Percentiles rank a stretch among this genome's conserved stretches.
Evolutionary conservation across 2,113 vertebrate genomes (phyloP).

Genomic region (Chiloscyllium plagiosum): DNA sequence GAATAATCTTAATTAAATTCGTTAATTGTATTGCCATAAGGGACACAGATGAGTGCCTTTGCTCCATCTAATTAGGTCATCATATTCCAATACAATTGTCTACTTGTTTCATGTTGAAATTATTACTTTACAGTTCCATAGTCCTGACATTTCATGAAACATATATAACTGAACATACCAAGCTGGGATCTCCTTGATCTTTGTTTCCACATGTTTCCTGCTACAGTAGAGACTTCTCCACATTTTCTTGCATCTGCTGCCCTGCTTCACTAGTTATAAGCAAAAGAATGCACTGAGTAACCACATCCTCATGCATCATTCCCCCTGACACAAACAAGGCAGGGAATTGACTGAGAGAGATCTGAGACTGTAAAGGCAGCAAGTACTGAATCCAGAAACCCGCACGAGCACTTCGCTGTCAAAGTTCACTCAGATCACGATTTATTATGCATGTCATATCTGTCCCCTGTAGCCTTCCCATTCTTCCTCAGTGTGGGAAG

Average conservation of each 20-base stretch:
- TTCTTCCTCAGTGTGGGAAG: neutral
- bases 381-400: neutral
- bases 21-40: neutral
- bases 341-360: neutral
- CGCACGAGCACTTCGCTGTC: neutral
- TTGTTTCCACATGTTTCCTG: slow-evolving; percentile 17
- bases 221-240: neutral
- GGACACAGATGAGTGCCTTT: slow-evolving; percentile 1
- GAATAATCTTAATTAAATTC: neutral
- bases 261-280: neutral
- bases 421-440: neutral
- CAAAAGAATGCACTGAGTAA: slow-evolving; percentile 24
- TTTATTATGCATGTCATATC: neutral
- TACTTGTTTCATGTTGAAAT: neutral
- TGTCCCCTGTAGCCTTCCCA: neutral
- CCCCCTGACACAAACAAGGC: slow-evolving; percentile 27
- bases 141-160: neutral
- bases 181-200: neutral
- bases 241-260: slow-evolving; percentile 32
- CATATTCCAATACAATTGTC: neutral
- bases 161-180: neutral
- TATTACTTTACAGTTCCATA: neutral
- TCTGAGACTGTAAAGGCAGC: neutral
- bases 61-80: neutral
- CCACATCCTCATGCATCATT: slow-evolving; percentile 36